Conservation (phyloP, 2,888 invertebrate species). For the Suillia variegata region DNA sequence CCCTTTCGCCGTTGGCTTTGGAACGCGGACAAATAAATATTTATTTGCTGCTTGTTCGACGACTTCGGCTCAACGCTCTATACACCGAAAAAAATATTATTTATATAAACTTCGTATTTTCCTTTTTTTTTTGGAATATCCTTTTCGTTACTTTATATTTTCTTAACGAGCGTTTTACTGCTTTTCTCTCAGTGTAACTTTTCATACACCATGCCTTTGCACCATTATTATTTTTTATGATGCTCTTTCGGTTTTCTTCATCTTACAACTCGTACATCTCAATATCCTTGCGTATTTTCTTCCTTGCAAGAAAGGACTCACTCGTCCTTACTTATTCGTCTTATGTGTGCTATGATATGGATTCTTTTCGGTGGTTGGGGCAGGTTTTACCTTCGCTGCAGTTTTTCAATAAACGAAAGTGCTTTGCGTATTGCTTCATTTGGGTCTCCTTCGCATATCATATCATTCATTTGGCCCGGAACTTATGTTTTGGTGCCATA, state of each 20-base stretch:
- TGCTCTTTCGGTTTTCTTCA: slow-evolving; percentile 15
- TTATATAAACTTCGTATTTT: too few species aligned
- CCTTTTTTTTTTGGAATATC: too few species aligned
- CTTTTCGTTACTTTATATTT: too few species aligned
- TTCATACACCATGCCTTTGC: slow-evolving; percentile 21
- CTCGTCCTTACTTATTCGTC: background rate
- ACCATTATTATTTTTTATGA: slow-evolving; percentile 33
- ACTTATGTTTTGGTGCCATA: background rate
- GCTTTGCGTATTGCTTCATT: slow-evolving; percentile 25
- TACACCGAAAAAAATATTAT: too few species aligned
- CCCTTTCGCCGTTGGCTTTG: slow-evolving; percentile 33
- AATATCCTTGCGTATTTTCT: background rate
- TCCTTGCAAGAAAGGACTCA: background rate
- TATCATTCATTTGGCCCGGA: background rate
- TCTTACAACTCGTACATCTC: background rate
- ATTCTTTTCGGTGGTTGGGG: background rate
- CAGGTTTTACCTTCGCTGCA: background rate
- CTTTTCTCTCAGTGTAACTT: background rate
- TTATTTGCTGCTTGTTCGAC: slow-evolving; percentile 37
- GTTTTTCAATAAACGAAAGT: slow-evolving; percentile 49
- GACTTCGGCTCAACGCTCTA: background rate
- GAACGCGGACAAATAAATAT: slow-evolving; percentile 51
- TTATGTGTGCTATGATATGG: too few species aligned
- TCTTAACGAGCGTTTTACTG: too few species aligned
- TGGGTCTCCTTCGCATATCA: background rate